Percentiles rank a stretch among this genome's conserved stretches.
Conservation (phyloP, 2,888 invertebrate genomes). For the Lepeophtheirus nordmannii region DNA sequence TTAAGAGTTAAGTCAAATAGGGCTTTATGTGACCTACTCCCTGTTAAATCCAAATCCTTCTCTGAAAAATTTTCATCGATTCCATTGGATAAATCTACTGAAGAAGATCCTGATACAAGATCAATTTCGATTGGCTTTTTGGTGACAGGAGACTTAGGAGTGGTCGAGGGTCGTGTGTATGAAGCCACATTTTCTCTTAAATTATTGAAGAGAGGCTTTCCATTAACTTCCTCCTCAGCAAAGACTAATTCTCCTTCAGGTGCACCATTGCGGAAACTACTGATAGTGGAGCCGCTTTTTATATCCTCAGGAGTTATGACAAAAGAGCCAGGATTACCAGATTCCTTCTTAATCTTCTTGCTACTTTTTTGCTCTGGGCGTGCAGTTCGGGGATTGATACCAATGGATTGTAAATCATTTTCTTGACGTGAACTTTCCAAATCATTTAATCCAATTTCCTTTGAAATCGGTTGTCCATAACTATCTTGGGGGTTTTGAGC, state of each 20-base stretch:
- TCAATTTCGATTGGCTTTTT: neutral
- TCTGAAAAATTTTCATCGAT: neutral
- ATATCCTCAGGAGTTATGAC: neutral
- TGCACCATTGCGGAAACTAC: conserved; percentile 2
- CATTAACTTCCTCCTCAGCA: neutral
- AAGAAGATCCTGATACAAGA: neutral
- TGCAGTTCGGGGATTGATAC: no score
- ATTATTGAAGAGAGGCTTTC: conserved; percentile 16
- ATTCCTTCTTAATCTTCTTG: neutral
- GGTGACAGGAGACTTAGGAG: neutral
- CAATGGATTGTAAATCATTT: no score
- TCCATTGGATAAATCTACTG: neutral
- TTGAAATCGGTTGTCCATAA: neutral
- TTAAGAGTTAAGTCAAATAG: no score
- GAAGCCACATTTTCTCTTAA: conserved; percentile 11
- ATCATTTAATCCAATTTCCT: neutral
- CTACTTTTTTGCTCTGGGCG: no score
- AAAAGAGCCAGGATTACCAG: neutral
- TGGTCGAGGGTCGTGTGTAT: no score
- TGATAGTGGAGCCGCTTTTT: neutral
- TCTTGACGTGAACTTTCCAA: neutral
- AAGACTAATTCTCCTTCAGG: conserved; percentile 13
- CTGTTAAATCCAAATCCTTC: neutral
- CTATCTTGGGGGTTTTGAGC: neutral
- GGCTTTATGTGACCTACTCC: neutral